Evolutionary conservation across 2,888 invertebrate genomes (phyloP), one percentile per base, ranked within the genome.

Genomic region (Sceliomorpha sp.): DNA sequence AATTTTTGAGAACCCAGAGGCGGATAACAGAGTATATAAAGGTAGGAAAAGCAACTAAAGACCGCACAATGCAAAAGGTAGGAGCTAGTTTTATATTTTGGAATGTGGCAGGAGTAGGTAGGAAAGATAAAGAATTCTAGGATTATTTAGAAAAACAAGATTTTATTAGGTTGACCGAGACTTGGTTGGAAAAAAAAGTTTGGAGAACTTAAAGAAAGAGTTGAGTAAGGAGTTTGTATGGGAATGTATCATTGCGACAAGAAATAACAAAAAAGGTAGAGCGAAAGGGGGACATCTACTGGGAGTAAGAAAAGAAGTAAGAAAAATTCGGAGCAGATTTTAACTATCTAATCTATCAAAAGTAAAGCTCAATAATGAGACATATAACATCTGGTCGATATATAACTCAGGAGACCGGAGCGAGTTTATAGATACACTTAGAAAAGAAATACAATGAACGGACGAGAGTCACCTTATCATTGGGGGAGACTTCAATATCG

Each of bases 71-170:
- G n/a, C n/a, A n/a, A n/a, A n/a, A n/a, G n/a, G n/a, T n/a, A n/a
- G n/a, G n/a, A n/a, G n/a, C n/a, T n/a, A n/a, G n/a, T n/a, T n/a
- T 40, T 12, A 27, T 45, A 6, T 45, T 45, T 29, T 45, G 29
- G 45, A 45, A 45, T 31, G 45, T 29, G 7, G 45, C 31, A 5
- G 45, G 31, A 4, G 2, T 45, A 9, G 12, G 8, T 7, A 29
- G 8, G 5, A 26, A 44, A 44, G 27, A 44, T 9, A 10, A 6
- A 10, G 13, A 29, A 7, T 45, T 45, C 27, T 15, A 29, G 29
- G 13, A 29, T n/a, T 2, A 2, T 9, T 24, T 5, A 44, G 26
- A 44, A 29, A 13, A 20, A 24, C 13, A 6, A 5, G 17, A 1
- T 44, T 14, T 8, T 14, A 10, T 7, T 6, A 14, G 45, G 27